Evolutionary conservation across 2,797 vertebrate genomes (phyloP).

Genomic region (Scolopax rusticola): DNA sequence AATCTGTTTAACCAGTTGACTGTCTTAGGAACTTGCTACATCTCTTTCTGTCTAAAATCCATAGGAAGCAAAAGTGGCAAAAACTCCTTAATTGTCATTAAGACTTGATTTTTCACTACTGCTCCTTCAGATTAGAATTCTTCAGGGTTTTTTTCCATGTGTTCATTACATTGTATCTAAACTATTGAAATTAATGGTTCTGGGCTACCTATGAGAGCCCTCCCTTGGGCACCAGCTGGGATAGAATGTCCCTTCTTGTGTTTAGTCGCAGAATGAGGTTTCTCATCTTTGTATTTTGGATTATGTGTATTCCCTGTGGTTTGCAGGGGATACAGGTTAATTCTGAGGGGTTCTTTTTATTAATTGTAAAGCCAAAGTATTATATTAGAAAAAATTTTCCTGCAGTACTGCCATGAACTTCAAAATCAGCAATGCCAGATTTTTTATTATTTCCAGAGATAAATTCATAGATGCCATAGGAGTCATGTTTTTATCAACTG

Average conservation of each 20-base stretch:
- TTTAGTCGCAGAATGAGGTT: not conserved
- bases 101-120: not conserved
- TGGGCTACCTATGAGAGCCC: not conserved
- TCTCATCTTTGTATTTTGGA: not conserved
- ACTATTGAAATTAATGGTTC: not conserved
- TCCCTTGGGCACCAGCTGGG: not conserved
- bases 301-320: not conserved
- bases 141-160: not conserved
- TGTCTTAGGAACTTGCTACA: not conserved
- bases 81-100: not conserved
- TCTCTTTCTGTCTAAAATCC: not conserved
- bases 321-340: not conserved
- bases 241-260: not conserved
- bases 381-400: not conserved
- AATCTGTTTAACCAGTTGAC: not conserved
- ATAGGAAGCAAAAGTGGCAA: not conserved
- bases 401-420: not conserved
- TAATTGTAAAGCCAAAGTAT: not conserved
- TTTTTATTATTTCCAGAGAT: not conserved
- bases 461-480: not conserved
- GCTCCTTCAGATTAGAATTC: not conserved
- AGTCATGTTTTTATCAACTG: not conserved
- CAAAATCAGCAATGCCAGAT: not conserved
- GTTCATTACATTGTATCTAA: not conserved
- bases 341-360: not conserved